Evolutionary conservation across 2,888 invertebrate genomes (phyloP).

Genomic region (Polydesmus complanatus): DNA sequence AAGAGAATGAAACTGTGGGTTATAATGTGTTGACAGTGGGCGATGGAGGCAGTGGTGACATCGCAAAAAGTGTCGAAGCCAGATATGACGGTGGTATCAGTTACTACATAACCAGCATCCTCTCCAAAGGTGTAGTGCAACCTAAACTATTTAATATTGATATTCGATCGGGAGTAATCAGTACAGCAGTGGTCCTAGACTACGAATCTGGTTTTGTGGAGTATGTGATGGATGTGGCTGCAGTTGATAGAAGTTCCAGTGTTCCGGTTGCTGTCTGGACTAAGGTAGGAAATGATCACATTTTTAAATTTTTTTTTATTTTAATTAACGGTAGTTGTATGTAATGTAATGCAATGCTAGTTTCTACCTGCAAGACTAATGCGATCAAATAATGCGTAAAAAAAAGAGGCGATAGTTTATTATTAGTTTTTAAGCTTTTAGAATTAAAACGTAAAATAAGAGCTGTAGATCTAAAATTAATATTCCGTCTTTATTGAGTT

Average conservation of each 20-base stretch:
- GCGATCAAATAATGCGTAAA: too few species aligned
- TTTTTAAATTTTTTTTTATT: too few species aligned
- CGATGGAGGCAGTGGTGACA: constrained; percentile 42
- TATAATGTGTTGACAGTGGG: constrained; percentile 68
- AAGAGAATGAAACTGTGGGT: constrained; percentile 77
- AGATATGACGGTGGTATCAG: constrained; percentile 49
- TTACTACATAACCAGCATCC: constrained; percentile 66
- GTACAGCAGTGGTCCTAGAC: constrained; percentile 40
- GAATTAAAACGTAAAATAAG: too few species aligned
- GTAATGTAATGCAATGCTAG: too few species aligned
- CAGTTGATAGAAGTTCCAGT: constrained; percentile 49
- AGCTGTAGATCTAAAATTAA: too few species aligned
- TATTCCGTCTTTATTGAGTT: too few species aligned
- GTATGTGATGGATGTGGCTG: constrained; percentile 74
- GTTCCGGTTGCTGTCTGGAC: constrained; percentile 58
- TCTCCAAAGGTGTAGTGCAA: constrained; percentile 52
- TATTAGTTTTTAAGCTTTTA: too few species aligned
- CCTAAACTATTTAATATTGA: constrained; percentile 84
- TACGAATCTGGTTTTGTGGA: constrained; percentile 31
- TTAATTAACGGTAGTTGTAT: too few species aligned
- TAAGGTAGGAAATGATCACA: constrained; percentile 57
- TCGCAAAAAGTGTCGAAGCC: constrained; percentile 30
- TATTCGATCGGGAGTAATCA: constrained; percentile 69
- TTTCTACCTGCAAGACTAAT: too few species aligned
- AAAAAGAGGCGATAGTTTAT: too few species aligned